phyloP scores from a whole-genome alignment of 1,140 invertebrate genomes.

The Drosophila ananassae region DNA sequence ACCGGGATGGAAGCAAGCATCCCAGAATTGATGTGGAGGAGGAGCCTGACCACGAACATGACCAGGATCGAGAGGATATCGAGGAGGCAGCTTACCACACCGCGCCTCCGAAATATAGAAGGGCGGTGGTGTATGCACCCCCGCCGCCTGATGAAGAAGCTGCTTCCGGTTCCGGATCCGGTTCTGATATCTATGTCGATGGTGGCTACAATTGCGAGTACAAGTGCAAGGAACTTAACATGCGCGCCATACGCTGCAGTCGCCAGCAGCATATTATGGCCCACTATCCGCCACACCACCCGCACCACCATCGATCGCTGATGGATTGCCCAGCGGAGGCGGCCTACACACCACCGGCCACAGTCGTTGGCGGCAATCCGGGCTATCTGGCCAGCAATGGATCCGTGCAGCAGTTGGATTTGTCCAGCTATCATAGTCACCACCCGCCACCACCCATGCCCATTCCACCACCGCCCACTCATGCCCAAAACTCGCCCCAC shows the following conservation, averaged over 20 bases:
- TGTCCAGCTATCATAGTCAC: slow-evolving; percentile 26
- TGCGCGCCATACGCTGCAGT: slow-evolving; percentile 79
- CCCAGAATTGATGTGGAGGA: slow-evolving; percentile 17
- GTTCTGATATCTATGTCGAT: slow-evolving; percentile 55
- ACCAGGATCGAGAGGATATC: slow-evolving; percentile 11
- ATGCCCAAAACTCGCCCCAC: slow-evolving; percentile 54
- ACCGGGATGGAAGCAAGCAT: slow-evolving; percentile 25
- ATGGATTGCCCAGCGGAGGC: slow-evolving; percentile 62
- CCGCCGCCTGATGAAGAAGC: slow-evolving; percentile 40
- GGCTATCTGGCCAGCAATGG: slow-evolving; percentile 31
- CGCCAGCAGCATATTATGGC: slow-evolving; percentile 61
- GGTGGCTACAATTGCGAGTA: slow-evolving; percentile 75
- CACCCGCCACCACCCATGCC: slow-evolving; percentile 36
- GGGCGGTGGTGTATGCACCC: slow-evolving; percentile 63
- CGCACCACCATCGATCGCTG: slow-evolving; percentile 50
- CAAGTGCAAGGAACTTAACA: slow-evolving; percentile 76
- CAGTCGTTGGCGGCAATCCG: slow-evolving; percentile 2
- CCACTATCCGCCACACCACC: slow-evolving; percentile 46
- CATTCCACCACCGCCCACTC: slow-evolving; percentile 26
- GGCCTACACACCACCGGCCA: slow-evolving; percentile 58
- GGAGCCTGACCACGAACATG: slow-evolving; percentile 6
- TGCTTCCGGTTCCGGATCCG: slow-evolving; percentile 10
- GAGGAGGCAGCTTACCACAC: slow-evolving; percentile 48
- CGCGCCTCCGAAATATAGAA: slow-evolving; percentile 57
- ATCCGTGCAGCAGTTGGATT: slow-evolving; percentile 37